Conservation (phyloP, 2,888 invertebrate genomes). For the Blastobasis adustella region DNA sequence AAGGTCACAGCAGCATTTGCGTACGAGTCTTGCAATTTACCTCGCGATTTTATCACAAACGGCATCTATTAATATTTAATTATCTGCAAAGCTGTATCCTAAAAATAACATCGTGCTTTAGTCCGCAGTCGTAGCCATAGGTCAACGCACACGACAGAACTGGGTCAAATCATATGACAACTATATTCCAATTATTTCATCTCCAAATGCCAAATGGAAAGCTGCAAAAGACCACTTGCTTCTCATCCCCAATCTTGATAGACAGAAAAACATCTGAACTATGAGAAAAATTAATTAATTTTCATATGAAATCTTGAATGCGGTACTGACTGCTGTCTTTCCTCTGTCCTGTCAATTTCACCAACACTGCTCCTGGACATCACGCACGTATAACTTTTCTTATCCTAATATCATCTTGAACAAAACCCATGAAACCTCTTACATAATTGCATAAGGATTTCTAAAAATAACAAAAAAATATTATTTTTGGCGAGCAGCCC, state of each 20-base stretch:
- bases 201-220: conserved; percentile 22
- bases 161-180: conserved; percentile 67
- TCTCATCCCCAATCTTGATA: conserved; percentile 23
- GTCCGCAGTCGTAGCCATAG: conserved; percentile 68
- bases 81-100: conserved; percentile 70
- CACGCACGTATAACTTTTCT: conserved; percentile 24
- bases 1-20: conserved; percentile 34
- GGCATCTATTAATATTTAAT: conserved; percentile 69
- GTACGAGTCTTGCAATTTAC: conserved; percentile 30
- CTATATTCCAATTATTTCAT: conserved; percentile 24
- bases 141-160: conserved; percentile 68
- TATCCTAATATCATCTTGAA: conserved; percentile 41
- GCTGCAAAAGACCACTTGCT: conserved; percentile 17
- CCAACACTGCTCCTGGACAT: conserved; percentile 39
- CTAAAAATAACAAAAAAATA: conserved; percentile 49
- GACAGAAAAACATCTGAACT: conserved; percentile 19
- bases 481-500: conserved; percentile 38
- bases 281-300: conserved; percentile 31
- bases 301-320: conserved; percentile 38
- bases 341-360: conserved; percentile 37
- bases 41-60: conserved; percentile 42
- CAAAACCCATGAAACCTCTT: conserved; percentile 26
- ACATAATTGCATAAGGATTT: conserved; percentile 43
- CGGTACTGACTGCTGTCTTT: conserved; percentile 54
- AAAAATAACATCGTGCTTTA: conserved; percentile 66